Evolutionary conservation across 2,797 vertebrate genomes (phyloP).

Genomic region (Ctenopoma kingsleyae): DNA sequence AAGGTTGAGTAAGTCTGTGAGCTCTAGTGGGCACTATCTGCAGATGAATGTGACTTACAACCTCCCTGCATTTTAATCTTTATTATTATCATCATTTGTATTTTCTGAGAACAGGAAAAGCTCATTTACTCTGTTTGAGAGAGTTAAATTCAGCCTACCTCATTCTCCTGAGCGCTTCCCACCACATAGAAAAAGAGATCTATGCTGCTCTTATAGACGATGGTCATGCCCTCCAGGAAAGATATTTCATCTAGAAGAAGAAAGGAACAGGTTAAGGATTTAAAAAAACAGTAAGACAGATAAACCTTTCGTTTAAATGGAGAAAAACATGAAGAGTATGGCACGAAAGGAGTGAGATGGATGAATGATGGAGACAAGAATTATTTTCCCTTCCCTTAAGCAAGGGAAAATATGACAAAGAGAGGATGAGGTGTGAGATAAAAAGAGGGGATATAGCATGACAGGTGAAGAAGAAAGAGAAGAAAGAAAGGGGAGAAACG

Average conservation of each 20-base stretch:
- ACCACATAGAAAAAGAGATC: conserved; percentile 94
- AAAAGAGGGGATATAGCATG: conserved; percentile 26
- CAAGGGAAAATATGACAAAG: conserved; percentile 29
- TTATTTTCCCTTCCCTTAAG: conserved; percentile 13
- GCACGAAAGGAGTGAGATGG: neutral
- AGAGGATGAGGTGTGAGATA: conserved; percentile 13
- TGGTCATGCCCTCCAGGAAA: conserved; percentile 90
- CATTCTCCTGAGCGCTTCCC: conserved; percentile 91
- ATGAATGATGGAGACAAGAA: conserved; percentile 2
- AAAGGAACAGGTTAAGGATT: neutral
- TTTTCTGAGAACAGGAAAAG: neutral
- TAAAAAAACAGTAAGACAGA: neutral
- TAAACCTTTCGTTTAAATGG: neutral
- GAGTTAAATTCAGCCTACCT: conserved; percentile 77
- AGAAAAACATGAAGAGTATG: neutral
- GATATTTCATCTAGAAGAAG: conserved; percentile 89
- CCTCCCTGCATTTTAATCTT: too few relatives aligned
- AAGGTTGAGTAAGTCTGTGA: neutral
- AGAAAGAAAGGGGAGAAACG: conserved; percentile 38
- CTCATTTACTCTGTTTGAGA: neutral
- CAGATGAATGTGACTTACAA: too few relatives aligned
- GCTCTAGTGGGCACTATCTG: neutral
- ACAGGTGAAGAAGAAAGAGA: conserved; percentile 37
- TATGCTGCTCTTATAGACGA: conserved; percentile 91
- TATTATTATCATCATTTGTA: neutral